Base-by-base conservation (phyloP, 2,888 invertebrate species). In the Tenthredo notha region DNA sequence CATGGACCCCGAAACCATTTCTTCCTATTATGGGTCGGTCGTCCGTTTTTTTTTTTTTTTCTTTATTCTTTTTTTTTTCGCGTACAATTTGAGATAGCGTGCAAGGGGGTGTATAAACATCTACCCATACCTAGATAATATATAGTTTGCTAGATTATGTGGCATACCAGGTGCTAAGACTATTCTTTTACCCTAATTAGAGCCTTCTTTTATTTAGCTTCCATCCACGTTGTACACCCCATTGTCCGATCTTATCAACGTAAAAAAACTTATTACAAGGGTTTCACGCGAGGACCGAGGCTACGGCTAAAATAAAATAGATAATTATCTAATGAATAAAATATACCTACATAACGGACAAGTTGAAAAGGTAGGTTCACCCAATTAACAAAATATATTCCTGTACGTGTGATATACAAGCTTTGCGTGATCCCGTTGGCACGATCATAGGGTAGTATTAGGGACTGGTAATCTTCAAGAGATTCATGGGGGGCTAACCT, bases 321-420 rank as follows among this genome's bases (percentile, higher is more conserved):
- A 67, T 67, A 67, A 67, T 67, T 67, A 67, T 67, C 67, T 67
- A 18, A 18, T 25, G 67, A 67, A 33, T 67, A 67, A 67, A 67
- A 67, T 33, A 67, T 67, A 33, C 67, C 7, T 33, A 61, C 61
- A 25, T 37, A 7, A 25, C 25, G 61, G 61, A 25, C 61, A 61
- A 61, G 61, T 25, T 61, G 10, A 61, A 61, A 25, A 37, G 37
- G 61, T 10, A 61, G 67, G 29, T 33, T 25, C 67, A 33, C 29
- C 67, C 29, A 33, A 67, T 67, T 33, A 29, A 33, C 33, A 18
- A 67, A 33, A 67, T 33, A 61, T 67, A 67, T 67, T 33, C 12
- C 6, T 33, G 15, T 33, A 15, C 12, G 2, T 18, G 67, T 18
- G 33, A 33, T 67, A 15, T 67, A 67, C 67, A 67, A 6, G 25